Base-by-base conservation (phyloP, 2,888 invertebrate species). In the Cephus sareptanus region DNA sequence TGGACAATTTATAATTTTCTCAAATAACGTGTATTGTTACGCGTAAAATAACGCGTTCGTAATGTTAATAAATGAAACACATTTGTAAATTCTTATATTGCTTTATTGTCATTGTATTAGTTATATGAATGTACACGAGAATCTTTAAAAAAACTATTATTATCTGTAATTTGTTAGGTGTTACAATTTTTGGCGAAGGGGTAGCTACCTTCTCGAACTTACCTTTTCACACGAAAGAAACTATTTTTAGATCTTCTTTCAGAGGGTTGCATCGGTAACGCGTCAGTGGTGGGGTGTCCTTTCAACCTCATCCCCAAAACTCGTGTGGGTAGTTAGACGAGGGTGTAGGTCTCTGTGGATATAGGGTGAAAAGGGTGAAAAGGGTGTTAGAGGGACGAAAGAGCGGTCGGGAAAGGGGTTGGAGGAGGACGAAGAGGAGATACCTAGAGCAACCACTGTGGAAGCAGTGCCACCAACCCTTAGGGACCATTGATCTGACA, bases 401-500 rank as follows among this genome's bases (percentile, higher is more conserved):
- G 31, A 11, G 71, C 23, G 71, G 34, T 1, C 13, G 33, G n/a
- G 71, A 71, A 31, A 30, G 15, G 33, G 40, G 4, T 13, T 71
- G 11, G 70, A 71, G 15, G 31, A 30, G 31, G 70, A 70, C 30
- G 70, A 70, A 70, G 70, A 31, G 34, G 30, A 15, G 31, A 23
- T 56, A 56, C 56, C 56, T 56, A 23, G 6, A 23, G 56, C 56
- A 56, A 56, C 23, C 56, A 56, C 56, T 31, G 11, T 71, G 71
- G 71, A 81, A 83, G 79, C 84, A 77, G 81, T 84, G 83, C 81
- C 83, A 82, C 79, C 86, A 86, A 83, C 84, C 83, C 85, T 83
- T 79, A 83, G 85, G 83, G 87, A 88, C 87, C 89, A 89, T 89
- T 89, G 89, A 89, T 89, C 88, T 87, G 88, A 87, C 86, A 86